These are phyloP conservation scores for Carcina quercana DNA, from an alignment of 2,888 invertebrate species.

Conservation along the genomic window DNA sequence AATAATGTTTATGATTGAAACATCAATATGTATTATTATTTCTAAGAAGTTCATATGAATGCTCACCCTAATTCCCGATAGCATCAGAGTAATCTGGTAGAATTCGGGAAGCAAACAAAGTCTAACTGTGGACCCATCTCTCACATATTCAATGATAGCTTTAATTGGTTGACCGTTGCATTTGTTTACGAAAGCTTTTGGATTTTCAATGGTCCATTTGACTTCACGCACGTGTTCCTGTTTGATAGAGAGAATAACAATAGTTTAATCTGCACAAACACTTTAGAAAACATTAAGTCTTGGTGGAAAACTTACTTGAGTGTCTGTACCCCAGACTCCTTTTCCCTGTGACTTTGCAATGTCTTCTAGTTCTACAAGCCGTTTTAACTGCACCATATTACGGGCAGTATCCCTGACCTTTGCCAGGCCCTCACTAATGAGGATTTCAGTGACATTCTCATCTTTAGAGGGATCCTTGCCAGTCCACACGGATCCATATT, in stretches of 20 bases:
- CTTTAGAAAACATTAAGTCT: neutral
- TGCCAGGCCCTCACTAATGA: slow-evolving; percentile 93
- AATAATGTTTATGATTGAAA: neutral
- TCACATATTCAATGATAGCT: slow-evolving; percentile 97
- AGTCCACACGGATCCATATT: slow-evolving; percentile 89
- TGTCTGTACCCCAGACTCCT: slow-evolving; percentile 82
- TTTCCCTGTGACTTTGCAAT: slow-evolving; percentile 90
- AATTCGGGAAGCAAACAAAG: slow-evolving; percentile 93
- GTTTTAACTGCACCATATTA: slow-evolving; percentile 77
- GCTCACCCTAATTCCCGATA: slow-evolving; percentile 91
- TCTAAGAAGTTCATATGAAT: slow-evolving; percentile 1
- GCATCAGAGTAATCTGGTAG: slow-evolving; percentile 94
- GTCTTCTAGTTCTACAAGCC: slow-evolving; percentile 90
- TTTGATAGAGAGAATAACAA: neutral
- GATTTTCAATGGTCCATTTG: slow-evolving; percentile 91
- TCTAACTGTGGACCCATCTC: slow-evolving; percentile 97
- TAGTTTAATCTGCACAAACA: neutral
- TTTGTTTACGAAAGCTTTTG: slow-evolving; percentile 83
- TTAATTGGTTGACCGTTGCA: slow-evolving; percentile 89
- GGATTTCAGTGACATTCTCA: slow-evolving; percentile 91
- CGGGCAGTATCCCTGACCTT: slow-evolving; percentile 79
- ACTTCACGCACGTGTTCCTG: slow-evolving; percentile 88
- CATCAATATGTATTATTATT: neutral
- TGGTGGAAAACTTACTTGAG: slow-evolving; percentile 32
- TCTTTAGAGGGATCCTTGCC: slow-evolving; percentile 86